Percentiles rank a stretch among this genome's conserved stretches.
These are phyloP conservation scores for Scophthalmus maximus DNA, from an alignment of 2,113 vertebrate genomes.

Conservation along the genomic window DNA sequence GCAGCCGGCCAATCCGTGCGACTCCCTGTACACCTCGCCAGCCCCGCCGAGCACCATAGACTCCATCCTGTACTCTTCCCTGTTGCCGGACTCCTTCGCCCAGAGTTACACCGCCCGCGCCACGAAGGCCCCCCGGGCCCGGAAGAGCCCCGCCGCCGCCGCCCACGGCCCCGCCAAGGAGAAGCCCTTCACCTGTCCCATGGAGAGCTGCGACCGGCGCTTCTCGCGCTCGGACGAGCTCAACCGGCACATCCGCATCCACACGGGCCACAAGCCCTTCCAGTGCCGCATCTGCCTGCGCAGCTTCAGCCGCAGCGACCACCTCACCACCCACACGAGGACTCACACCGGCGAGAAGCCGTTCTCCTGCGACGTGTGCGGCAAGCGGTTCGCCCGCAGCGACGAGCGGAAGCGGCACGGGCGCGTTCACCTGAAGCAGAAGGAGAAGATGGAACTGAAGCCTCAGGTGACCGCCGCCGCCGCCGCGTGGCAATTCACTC, in stretches of 20 bases:
- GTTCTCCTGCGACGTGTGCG: slow-evolving; percentile 96
- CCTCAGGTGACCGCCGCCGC: slow-evolving; percentile 82
- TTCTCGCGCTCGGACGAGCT: slow-evolving; percentile 97
- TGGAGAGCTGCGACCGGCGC: slow-evolving; percentile 94
- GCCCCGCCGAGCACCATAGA: slow-evolving; percentile 80
- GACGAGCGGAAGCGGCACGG: slow-evolving; percentile 96
- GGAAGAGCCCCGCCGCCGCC: slow-evolving; percentile 88
- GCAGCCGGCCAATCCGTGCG: slow-evolving; percentile 76
- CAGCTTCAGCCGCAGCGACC: slow-evolving; percentile 98
- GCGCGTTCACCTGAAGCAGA: slow-evolving; percentile 96
- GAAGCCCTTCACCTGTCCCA: slow-evolving; percentile 95
- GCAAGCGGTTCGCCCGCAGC: slow-evolving; percentile 93
- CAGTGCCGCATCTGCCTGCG: slow-evolving; percentile 98
- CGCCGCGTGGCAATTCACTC: slow-evolving; percentile 80
- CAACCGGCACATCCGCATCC: slow-evolving; percentile 96
- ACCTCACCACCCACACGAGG: slow-evolving; percentile 97
- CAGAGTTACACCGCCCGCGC: slow-evolving; percentile 85
- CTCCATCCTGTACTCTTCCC: slow-evolving; percentile 80
- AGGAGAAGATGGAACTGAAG: slow-evolving; percentile 94
- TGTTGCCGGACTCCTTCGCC: slow-evolving; percentile 75
- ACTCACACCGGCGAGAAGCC: slow-evolving; percentile 98
- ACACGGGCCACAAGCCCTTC: slow-evolving; percentile 98
- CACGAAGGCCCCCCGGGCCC: slow-evolving; percentile 83
- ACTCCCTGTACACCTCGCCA: slow-evolving; percentile 82
- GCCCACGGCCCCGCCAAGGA: slow-evolving; percentile 92